These are phyloP conservation scores for Cassiopea xamachana DNA, from an alignment of 30 jellyfish, hydroid and myxozoan genomes.

Conservation along the genomic window DNA sequence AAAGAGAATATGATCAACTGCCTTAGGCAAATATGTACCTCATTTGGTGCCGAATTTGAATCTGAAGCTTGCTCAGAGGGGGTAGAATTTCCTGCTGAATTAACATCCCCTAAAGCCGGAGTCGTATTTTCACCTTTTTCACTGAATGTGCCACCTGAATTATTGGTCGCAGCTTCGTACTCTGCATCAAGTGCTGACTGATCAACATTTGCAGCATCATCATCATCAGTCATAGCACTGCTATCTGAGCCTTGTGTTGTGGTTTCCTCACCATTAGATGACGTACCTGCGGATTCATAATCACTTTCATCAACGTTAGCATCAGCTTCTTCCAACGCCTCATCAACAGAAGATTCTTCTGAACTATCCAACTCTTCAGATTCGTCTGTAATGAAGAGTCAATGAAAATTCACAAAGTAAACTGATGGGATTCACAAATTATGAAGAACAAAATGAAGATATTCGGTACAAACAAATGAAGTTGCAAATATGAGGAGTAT, in stretches of 20 bases:
- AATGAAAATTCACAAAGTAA: no score
- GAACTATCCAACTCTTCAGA: constrained; percentile 14
- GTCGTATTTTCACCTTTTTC: not conserved
- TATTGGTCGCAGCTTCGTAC: not conserved
- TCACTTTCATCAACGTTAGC: constrained; percentile 24
- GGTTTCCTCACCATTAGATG: not conserved
- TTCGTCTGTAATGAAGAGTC: not conserved
- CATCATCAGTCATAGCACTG: constrained; percentile 26
- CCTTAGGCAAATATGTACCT: not conserved
- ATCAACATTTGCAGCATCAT: constrained; percentile 20
- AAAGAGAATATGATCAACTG: not conserved
- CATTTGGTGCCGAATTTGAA: not conserved
- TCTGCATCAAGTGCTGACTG: not conserved
- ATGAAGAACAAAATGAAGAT: no score
- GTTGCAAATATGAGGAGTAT: no score
- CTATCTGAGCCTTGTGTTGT: not conserved
- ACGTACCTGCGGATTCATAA: not conserved
- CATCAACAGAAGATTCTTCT: constrained; percentile 24
- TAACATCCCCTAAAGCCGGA: not conserved
- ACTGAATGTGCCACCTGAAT: not conserved
- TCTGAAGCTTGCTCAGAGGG: constrained; percentile 3
- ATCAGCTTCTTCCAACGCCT: constrained; percentile 56
- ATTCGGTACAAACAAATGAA: no score
- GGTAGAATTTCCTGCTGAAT: not conserved
- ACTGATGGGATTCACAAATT: no score